Conservation (phyloP, 2,888 invertebrate species). For the Andrena marginata region DNA sequence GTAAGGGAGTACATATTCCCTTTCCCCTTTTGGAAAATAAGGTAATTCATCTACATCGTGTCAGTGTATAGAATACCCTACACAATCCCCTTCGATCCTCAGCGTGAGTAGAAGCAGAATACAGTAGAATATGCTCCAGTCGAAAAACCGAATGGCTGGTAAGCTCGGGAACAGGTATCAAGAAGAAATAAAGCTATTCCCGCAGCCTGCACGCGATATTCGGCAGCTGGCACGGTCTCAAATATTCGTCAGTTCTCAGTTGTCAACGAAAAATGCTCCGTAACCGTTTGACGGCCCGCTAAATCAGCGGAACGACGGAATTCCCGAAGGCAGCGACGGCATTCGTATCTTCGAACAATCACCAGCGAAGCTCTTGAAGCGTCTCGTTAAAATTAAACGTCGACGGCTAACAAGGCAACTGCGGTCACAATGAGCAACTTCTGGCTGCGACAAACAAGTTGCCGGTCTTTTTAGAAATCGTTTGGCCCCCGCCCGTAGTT, state of each 20-base stretch:
- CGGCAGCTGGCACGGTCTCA: conserved; percentile 37
- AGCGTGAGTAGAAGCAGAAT: neutral
- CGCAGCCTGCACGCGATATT: conserved; percentile 19
- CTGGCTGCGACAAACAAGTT: conserved; percentile 28
- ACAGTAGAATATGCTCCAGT: conserved; percentile 3
- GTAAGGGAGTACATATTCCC: too few relatives aligned
- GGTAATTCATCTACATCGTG: too few relatives aligned
- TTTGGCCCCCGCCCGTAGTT: conserved; percentile 7
- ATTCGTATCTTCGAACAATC: conserved; percentile 9
- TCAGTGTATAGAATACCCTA: too few relatives aligned
- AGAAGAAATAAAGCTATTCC: conserved; percentile 25
- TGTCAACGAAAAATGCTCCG: conserved; percentile 6
- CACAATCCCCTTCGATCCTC: neutral
- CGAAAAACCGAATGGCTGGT: conserved; percentile 25
- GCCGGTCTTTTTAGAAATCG: conserved; percentile 29
- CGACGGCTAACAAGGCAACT: conserved; percentile 26
- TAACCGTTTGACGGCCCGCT: neutral
- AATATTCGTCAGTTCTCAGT: conserved; percentile 22
- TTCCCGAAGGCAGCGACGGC: neutral
- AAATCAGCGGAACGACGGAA: neutral
- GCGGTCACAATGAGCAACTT: conserved; percentile 28
- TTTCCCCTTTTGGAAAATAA: too few relatives aligned
- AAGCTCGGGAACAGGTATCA: conserved; percentile 26
- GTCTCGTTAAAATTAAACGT: conserved; percentile 30
- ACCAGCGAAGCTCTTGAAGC: conserved; percentile 2